These are phyloP conservation scores for Platycheirus rosarum DNA, from an alignment of 2,888 invertebrate species.

Conservation along the genomic window DNA sequence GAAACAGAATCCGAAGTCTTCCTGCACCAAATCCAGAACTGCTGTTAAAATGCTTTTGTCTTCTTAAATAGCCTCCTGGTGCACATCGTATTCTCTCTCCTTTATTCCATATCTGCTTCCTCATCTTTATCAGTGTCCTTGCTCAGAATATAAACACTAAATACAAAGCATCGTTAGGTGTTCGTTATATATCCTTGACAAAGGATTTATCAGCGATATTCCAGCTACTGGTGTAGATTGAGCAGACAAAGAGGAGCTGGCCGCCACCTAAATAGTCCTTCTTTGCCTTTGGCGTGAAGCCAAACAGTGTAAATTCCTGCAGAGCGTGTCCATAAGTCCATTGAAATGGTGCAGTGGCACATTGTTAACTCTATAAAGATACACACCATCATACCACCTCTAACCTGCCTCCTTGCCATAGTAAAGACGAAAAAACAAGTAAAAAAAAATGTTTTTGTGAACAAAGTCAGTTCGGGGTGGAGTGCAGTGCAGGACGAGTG, in stretches of 20 bases:
- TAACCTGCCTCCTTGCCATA: not conserved
- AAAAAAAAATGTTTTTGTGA: not conserved
- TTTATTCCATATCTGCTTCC: slow-evolving; percentile 12
- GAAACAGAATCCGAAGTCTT: not conserved
- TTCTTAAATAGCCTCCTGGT: slow-evolving; percentile 47
- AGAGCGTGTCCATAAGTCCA: slow-evolving; percentile 58
- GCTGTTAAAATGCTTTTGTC: slow-evolving; percentile 41
- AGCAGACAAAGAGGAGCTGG: slow-evolving; percentile 19
- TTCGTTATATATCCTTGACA: slow-evolving; percentile 22
- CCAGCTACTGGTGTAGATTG: slow-evolving; percentile 5
- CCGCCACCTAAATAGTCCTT: not conserved
- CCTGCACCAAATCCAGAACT: not conserved
- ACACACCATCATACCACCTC: not conserved
- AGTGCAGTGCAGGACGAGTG: not conserved
- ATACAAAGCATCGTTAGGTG: slow-evolving; percentile 48
- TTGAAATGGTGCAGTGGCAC: slow-evolving; percentile 43
- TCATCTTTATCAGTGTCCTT: slow-evolving; percentile 32
- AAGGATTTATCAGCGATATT: slow-evolving; percentile 42
- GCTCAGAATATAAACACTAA: slow-evolving; percentile 45
- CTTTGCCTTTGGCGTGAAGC: slow-evolving; percentile 47
- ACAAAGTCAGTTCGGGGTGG: no score
- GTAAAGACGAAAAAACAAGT: not conserved
- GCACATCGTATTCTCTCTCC: slow-evolving; percentile 15
- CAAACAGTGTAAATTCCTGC: slow-evolving; percentile 52
- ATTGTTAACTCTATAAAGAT: slow-evolving; percentile 8